These are phyloP conservation scores for Elegia similella DNA, from an alignment of 2,888 invertebrate genomes.

Conservation along the genomic window DNA sequence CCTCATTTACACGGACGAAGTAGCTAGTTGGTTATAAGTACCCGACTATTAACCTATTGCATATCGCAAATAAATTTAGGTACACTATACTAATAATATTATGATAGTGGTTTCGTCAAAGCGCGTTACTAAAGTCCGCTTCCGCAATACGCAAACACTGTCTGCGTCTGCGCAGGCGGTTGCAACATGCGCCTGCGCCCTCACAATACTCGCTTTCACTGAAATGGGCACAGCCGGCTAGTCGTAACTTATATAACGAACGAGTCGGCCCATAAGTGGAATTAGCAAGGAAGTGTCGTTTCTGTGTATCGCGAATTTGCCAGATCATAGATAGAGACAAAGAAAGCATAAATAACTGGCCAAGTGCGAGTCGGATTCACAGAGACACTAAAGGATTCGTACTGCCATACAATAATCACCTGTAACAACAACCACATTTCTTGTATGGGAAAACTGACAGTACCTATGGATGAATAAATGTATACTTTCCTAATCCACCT, in stretches of 20 bases:
- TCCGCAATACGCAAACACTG: slow-evolving; percentile 10
- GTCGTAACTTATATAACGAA: not conserved
- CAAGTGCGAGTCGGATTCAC: too few relatives aligned
- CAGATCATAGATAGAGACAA: not conserved
- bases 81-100: not conserved
- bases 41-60: too few relatives aligned
- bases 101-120: slow-evolving; percentile 7
- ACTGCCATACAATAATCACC: too few relatives aligned
- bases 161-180: slow-evolving; percentile 7
- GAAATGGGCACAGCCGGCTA: slow-evolving; percentile 13
- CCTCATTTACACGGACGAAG: too few relatives aligned
- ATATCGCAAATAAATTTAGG: not conserved
- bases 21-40: too few relatives aligned
- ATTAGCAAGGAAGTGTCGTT: not conserved
- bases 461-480: too few relatives aligned
- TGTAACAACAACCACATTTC: too few relatives aligned
- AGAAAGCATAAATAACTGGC: not conserved
- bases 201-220: slow-evolving; percentile 13
- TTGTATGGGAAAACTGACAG: too few relatives aligned
- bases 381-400: too few relatives aligned
- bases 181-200: slow-evolving; percentile 2
- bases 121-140: slow-evolving; percentile 7
- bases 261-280: not conserved
- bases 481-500: too few relatives aligned
- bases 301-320: too few relatives aligned